Evolutionary conservation across 2,113 vertebrate genomes (phyloP), one percentile per base, ranked within the genome.

Genomic region (Gobio gobio): DNA sequence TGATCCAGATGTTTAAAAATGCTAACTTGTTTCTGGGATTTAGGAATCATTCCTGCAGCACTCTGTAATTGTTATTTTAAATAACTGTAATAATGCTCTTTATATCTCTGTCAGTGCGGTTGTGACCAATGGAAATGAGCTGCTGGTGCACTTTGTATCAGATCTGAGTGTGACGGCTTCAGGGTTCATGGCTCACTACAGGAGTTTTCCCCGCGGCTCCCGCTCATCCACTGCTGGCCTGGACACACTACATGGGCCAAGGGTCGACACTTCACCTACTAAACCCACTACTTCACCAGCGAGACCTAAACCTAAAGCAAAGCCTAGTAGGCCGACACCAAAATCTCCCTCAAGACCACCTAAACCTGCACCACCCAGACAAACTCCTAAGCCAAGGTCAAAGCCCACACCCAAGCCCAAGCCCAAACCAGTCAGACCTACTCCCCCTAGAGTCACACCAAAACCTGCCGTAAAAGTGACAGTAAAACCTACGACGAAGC

Each of bases 111-210:
- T 54, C n/a, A 95, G 95, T 56, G 87, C 87, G 2, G 91, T 98
- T 36, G 92, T 95, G 86, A 97, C 95, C 0, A 94, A 95, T 16
- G 95, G 95, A 5, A 97, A 96, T 0, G 95, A 98, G 81, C 94
- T 98, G 49, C 93, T 97, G 10, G 95, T 98, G 68, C 97, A 98
- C 93, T 98, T 98, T 22, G 95, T 98, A 36, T 98, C 97, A 0
- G 97, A 98, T 87, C 96, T 97, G 85, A 98, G 96, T 4, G 95
- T 98, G 85, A 97, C 97, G 0, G 95, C 95, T 0, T 95, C 96
- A 18, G 97, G 97, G 64, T 98, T 98, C 90, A 94, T 96, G 66
- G 96, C 95, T n/a, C 86, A 91, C 84, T 97, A 98, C 86, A 87
- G 83, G 83, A 93, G 91, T 2, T 88, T 94, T 10, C 91, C 94